These are phyloP conservation scores for Apamea epomidion DNA, from an alignment of 2,888 invertebrate species.

Conservation along the genomic window DNA sequence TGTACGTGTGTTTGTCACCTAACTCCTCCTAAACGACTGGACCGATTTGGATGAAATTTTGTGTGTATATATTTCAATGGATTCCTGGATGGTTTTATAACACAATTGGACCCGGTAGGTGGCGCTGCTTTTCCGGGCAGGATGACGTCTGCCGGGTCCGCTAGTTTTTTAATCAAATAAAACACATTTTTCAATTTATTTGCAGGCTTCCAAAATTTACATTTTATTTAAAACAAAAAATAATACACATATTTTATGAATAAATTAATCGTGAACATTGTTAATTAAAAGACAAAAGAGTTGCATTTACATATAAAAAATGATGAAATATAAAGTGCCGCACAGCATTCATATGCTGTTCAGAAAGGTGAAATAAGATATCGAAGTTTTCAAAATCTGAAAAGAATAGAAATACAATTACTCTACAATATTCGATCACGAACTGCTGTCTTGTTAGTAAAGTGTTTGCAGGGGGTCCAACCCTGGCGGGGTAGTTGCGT, in stretches of 20 bases:
- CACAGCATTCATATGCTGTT: conserved; percentile 16
- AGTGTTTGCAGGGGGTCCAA: background rate
- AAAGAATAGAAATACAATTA: conserved; percentile 5
- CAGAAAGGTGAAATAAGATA: conserved; percentile 40
- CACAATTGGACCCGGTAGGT: too few species aligned
- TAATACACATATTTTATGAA: background rate
- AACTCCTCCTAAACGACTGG: too few species aligned
- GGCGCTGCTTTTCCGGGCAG: too few species aligned
- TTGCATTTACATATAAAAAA: too few species aligned
- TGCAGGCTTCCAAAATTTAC: background rate
- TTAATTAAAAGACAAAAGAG: background rate
- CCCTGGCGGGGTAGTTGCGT: too few species aligned
- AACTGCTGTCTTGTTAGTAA: background rate
- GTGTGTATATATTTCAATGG: too few species aligned
- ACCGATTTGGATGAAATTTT: too few species aligned
- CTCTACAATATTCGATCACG: background rate
- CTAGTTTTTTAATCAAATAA: background rate
- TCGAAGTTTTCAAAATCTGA: conserved; percentile 47
- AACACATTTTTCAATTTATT: background rate
- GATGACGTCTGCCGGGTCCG: too few species aligned
- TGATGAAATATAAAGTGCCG: background rate
- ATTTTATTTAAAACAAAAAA: background rate
- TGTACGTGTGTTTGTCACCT: too few species aligned
- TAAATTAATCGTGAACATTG: background rate
- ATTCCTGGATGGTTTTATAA: too few species aligned